Evolutionary conservation across 2,113 vertebrate genomes (phyloP).

Genomic region (Aphyosemion australe): DNA sequence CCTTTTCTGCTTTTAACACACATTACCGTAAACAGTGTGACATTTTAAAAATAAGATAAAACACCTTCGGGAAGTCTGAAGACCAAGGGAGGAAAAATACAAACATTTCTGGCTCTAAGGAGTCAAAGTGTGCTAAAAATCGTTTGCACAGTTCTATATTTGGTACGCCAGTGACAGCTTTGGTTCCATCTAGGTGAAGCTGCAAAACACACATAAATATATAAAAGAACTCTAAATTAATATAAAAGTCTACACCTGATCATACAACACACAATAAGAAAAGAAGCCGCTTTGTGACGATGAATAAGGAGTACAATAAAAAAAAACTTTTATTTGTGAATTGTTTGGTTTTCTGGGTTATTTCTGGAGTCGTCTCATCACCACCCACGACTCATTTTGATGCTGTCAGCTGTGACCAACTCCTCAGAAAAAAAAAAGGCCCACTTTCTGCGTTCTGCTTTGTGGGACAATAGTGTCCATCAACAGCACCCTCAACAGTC

Average conservation of each 20-base stretch:
- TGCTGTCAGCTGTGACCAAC: conserved; percentile 42
- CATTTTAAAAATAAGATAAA: no score
- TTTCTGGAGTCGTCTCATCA: conserved; percentile 38
- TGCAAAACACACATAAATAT: background rate
- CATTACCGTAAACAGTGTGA: no score
- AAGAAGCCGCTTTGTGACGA: background rate
- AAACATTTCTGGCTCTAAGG: no score
- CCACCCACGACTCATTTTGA: conserved; percentile 47
- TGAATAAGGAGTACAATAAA: conserved; percentile 5
- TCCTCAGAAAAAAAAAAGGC: conserved; percentile 27
- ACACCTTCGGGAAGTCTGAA: no score
- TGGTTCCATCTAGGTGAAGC: background rate
- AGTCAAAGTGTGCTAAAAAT: no score
- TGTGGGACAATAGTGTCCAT: conserved; percentile 47
- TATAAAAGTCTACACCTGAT: background rate
- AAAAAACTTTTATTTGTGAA: conserved; percentile 22
- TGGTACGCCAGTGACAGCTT: background rate
- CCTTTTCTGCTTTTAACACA: no score
- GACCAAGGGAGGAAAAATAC: no score
- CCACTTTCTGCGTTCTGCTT: conserved; percentile 26
- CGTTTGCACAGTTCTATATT: no score
- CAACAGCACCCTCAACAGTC: conserved; percentile 40
- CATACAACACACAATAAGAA: background rate
- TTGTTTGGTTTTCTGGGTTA: conserved; percentile 7
- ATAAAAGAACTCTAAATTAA: background rate